A percentile compares a stretch with the other conserved stretches of the same genome.
Evolutionary conservation across 2,113 vertebrate species (phyloP).

Genomic region (Leptodactylus fuscus): DNA sequence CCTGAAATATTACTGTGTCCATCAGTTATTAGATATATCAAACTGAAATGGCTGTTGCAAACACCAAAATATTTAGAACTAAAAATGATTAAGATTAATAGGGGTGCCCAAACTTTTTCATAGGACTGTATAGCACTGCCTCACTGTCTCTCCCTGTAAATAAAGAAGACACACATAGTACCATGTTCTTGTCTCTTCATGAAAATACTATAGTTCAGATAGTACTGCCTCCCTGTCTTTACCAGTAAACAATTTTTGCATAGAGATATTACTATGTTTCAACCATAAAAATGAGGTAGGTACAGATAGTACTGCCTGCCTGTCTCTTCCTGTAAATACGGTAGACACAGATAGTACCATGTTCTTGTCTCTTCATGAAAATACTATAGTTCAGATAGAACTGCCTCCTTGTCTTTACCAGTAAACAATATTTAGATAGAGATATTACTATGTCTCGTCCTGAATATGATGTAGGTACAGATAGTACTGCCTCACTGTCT

Average conservation of each 20-base stretch:
- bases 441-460: too few relatives aligned
- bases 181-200: neutral
- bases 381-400: neutral
- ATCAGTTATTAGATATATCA: too few relatives aligned
- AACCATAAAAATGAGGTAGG: neutral
- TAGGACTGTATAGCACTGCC: too few relatives aligned
- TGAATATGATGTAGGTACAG: neutral
- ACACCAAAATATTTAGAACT: too few relatives aligned
- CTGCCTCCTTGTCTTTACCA: neutral
- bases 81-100: too few relatives aligned
- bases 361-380: neutral
- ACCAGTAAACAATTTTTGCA: too few relatives aligned
- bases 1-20: too few relatives aligned
- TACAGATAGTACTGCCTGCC: neutral
- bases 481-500: neutral
- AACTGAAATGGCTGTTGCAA: too few relatives aligned
- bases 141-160: too few relatives aligned
- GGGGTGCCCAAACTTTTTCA: too few relatives aligned
- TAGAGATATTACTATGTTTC: neutral
- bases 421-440: too few relatives aligned
- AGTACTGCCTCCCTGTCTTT: neutral
- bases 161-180: neutral
- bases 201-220: neutral
- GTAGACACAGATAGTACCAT: neutral
- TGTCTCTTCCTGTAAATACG: neutral